Evolutionary conservation across 2,888 invertebrate genomes (phyloP).

Genomic region (Eutolmus rufibarbis): DNA sequence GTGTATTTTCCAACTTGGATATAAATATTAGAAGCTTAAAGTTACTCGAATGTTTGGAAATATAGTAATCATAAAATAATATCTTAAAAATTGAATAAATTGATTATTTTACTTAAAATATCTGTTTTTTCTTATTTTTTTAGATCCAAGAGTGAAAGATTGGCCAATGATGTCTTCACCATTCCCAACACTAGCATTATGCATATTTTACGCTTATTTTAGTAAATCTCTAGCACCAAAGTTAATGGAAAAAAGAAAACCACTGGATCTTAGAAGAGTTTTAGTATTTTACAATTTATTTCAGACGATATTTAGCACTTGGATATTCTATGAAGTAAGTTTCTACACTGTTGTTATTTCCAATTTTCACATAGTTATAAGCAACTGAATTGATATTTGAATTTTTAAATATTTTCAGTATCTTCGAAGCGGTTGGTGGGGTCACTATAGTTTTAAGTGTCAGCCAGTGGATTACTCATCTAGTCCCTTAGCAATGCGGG

Average conservation of each 20-base stretch:
- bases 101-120: neutral
- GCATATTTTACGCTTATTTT: conserved; percentile 83
- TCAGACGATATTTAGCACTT: conserved; percentile 89
- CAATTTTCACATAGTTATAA: neutral
- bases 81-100: neutral
- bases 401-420: conserved; percentile 63
- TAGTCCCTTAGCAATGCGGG: conserved; percentile 74
- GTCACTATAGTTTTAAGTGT: conserved; percentile 80
- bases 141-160: conserved; percentile 87
- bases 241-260: conserved; percentile 89
- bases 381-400: neutral
- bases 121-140: neutral
- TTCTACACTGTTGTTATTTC: neutral
- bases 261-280: conserved; percentile 79
- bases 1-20: neutral
- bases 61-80: neutral
- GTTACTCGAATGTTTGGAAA: neutral
- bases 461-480: conserved; percentile 88
- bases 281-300: conserved; percentile 87
- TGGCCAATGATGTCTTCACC: conserved; percentile 92
- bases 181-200: conserved; percentile 82
- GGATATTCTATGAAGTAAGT: conserved; percentile 91
- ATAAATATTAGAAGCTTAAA: neutral
- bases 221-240: conserved; percentile 83
- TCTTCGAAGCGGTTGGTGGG: conserved; percentile 77